Evolutionary conservation across 2,113 vertebrate species (phyloP).

Genomic region (Henicopernis longicauda): DNA sequence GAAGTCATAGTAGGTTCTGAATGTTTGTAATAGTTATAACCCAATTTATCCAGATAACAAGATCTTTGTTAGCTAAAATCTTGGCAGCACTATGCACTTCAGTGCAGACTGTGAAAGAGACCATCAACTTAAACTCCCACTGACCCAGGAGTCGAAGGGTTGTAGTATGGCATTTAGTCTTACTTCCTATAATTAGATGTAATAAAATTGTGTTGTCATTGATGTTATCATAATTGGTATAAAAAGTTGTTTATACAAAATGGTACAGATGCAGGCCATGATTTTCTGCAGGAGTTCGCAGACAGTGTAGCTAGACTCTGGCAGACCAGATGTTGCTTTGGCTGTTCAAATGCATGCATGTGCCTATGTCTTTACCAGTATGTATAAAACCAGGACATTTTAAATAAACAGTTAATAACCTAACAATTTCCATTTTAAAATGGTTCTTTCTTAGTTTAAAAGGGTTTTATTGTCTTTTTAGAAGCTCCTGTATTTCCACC

Average conservation of each 20-base stretch:
- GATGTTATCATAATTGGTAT: background rate
- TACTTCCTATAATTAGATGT: background rate
- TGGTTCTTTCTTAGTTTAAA: background rate
- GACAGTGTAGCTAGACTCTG: background rate
- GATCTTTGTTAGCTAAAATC: background rate
- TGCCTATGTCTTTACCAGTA: background rate
- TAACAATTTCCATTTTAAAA: background rate
- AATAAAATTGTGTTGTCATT: background rate
- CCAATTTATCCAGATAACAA: constrained; percentile 8
- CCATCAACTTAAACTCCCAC: background rate
- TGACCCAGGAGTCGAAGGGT: background rate
- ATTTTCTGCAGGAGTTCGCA: background rate
- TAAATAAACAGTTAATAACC: background rate
- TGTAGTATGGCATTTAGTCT: background rate
- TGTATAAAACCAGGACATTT: background rate
- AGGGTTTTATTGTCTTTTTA: background rate
- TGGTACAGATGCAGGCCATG: background rate
- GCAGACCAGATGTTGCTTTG: background rate
- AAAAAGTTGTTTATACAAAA: background rate
- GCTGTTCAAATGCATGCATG: background rate
- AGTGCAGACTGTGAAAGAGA: background rate
- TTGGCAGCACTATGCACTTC: background rate
- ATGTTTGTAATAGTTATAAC: background rate
- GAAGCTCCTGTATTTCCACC: background rate
- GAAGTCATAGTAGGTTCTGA: background rate